Evolutionary conservation across 1,140 invertebrate species (phyloP), one percentile per base, ranked within the genome.

Genomic region (Drosophila rufa): DNA sequence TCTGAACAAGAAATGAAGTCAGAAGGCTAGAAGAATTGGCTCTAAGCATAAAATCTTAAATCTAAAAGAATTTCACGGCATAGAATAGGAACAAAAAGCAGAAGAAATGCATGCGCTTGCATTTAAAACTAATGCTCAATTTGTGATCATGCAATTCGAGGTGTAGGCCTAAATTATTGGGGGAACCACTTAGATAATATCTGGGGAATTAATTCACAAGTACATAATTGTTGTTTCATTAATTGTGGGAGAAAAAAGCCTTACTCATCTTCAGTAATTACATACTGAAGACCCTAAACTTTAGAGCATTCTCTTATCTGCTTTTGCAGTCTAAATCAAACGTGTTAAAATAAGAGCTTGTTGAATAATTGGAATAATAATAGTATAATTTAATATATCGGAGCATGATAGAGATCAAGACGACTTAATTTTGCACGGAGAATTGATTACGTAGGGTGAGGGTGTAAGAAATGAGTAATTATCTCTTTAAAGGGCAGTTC

Each of bases 11-110:
- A 45, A 33, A 27, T 15, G n/a, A 47, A 19, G 27, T 36, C 45
- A 61, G 56, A 60, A 62, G 30, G 33, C 22, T 14, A 67, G 27
- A 67, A 53, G 45, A 68, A 50, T 47, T 22, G 11, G 7, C n/a
- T 33, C 19, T 15, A 30, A 22, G 19, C 19, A 22, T 22, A 22
- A 22, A 22, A 22, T 22, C 19, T 22, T 22, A 46, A 38, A 48
- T n/a, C 9, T 9, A 12, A 15, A 30, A 40, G 43, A 59, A 48
- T 25, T 58, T 11, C 19, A 12, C 3, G 19, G 43, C 30, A 38
- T 27, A 48, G 9, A 22, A 50, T 0, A 15, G 33, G 12, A 0
- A 27, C 40, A 50, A 50, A 68, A 17, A 30, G 17, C 3, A 36
- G 6, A 55, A 22, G 17, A 55, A 69, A 43, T 36, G 38, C 27